phyloP scores from a whole-genome alignment of 2,113 vertebrate species.

The Ptychochromis oligacanthus region DNA sequence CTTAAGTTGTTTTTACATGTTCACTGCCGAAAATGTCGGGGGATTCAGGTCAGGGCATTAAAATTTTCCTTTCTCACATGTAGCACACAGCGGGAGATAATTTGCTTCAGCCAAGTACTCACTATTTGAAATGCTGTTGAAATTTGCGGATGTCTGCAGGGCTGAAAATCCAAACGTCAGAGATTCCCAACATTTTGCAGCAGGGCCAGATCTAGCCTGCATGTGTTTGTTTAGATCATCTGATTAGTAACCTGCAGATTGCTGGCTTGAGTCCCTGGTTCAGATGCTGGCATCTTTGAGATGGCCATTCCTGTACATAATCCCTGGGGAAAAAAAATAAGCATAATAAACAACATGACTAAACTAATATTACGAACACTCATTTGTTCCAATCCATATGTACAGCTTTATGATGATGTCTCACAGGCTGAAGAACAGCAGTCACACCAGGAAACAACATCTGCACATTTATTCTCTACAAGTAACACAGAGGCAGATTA shows the following conservation, averaged over 20 bases:
- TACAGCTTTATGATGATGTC: neutral
- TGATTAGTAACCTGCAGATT: neutral
- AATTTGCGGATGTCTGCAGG: neutral
- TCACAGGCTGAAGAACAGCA: neutral
- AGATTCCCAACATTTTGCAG: neutral
- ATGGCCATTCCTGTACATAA: neutral
- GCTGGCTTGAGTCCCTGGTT: too few species aligned
- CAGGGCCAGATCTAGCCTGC: neutral
- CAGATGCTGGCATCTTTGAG: too few species aligned
- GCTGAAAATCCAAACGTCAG: neutral
- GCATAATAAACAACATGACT: neutral
- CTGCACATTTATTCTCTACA: neutral
- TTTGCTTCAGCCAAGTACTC: neutral
- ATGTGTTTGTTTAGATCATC: neutral
- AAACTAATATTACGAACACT: neutral
- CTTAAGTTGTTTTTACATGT: neutral
- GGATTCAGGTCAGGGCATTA: neutral
- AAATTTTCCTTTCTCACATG: neutral
- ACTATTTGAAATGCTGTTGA: neutral
- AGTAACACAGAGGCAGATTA: neutral
- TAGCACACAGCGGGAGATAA: neutral
- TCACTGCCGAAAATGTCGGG: too few species aligned
- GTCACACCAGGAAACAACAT: neutral
- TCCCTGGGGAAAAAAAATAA: neutral
- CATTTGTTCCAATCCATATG: neutral